Evolutionary conservation across 2,888 invertebrate genomes (phyloP), one percentile per base, ranked within the genome.

Genomic region (Neoitamus cyanurus): DNA sequence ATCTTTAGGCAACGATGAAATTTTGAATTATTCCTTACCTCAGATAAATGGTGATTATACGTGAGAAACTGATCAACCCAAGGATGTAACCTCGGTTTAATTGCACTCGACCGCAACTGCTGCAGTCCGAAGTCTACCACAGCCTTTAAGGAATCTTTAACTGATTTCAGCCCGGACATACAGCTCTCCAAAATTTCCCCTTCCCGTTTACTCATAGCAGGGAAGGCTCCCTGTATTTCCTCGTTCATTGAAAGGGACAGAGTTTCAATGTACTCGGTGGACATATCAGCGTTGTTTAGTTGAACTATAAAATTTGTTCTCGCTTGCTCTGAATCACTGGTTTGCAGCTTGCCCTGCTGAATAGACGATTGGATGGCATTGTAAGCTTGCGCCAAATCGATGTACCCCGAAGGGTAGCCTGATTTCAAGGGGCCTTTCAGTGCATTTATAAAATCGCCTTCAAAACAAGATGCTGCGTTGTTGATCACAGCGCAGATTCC

Each of bases 401-500:
- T 92, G 88, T 96, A 96, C 1, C 95, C 95, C 0, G 94, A 94
- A 0, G 96, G 96, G 90, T 95, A 96, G 1, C 97, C 97, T 88
- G 89, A 88, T 87, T 95, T 94, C 70, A 99, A 92, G 83, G 95
- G 94, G 42, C 93, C 93, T 86, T 94, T 93, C 72, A 98, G 92
- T 70, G 96, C 94, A 86, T 94, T 94, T 42, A 95, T 94, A 90
- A 96, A 96, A 88, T 96, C 95, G 48, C 95, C 95, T 92, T 99
- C 99, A 85, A 99, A 92, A 86, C 96, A 94, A 0, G 96, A 94
- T 88, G 96, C 95, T 3, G 96, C 97, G 91, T 98, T 97, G 92
- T 99, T 99, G 34, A 99, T 95, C 88, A 98, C 97, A 1, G 97
- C 98, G 92, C 99, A 99, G 72, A 97, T 95, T 82, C 98, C 99